These are phyloP conservation scores for Microcebus ravelobensis DNA, from an alignment of 2,113 vertebrate species.

Conservation along the genomic window DNA sequence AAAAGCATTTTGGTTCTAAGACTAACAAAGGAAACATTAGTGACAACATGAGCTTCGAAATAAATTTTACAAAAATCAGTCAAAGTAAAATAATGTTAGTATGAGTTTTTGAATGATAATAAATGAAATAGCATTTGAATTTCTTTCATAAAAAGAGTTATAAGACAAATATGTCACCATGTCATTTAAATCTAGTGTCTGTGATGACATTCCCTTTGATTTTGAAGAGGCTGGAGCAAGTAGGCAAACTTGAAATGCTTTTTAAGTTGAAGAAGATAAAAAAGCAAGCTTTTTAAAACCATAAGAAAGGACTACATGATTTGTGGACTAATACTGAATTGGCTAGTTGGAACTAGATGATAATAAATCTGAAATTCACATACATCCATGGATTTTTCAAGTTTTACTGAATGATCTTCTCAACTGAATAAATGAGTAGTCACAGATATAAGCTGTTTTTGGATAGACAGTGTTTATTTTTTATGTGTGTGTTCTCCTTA, in stretches of 20 bases:
- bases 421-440: neutral
- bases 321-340: neutral
- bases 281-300: neutral
- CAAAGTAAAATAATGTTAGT: constrained; percentile 11
- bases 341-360: neutral
- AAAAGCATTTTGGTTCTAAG: neutral
- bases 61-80: neutral
- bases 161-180: neutral
- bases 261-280: neutral
- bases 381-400: neutral
- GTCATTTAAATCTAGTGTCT: constrained; percentile 4
- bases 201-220: neutral
- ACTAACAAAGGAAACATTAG: neutral
- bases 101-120: constrained; percentile 29
- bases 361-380: neutral
- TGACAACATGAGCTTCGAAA: neutral
- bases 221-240: neutral
- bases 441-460: neutral
- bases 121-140: neutral
- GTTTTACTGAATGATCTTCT: neutral
- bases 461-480: neutral
- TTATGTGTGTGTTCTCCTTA: neutral
- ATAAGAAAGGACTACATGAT: neutral
- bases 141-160: constrained; percentile 23
- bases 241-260: neutral